Evolutionary conservation across 2,888 invertebrate species (phyloP), one percentile per base, ranked within the genome.

Genomic region (Pyralis farinalis): DNA sequence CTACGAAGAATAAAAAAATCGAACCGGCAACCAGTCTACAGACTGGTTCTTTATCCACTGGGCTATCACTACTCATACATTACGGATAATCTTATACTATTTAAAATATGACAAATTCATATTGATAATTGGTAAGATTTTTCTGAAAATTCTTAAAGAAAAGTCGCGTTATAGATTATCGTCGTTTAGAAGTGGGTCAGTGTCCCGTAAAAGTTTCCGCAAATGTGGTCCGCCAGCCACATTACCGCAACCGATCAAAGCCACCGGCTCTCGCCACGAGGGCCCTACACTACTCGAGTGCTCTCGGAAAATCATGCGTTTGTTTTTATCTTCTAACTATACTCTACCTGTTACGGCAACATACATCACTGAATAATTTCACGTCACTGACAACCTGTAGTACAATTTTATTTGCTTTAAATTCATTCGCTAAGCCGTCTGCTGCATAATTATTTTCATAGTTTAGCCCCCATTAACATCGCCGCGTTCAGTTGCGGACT

Each of bases 121-220:
- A n/a, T n/a, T n/a, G n/a, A n/a, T n/a, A n/a, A n/a, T n/a, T 21
- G 21, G 11, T 32, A 32, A 31, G 10, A 10, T 16, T 32, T 25
- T 12, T 38, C 11, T 39, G 31, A 33, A 5, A 27, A 33, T 28
- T 39, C 39, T 72, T 56, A 69, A 67, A 68, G 63, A 55, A 60
- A 64, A 51, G 51, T 53, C 65, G 59, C 50, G 65, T 71, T 69
- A 70, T 51, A 55, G 58, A 70, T 65, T 69, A 71, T 59, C 54
- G 49, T 60, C 51, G 71, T 75, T 81, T 61, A 79, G 81, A 83
- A 76, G 82, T 77, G 70, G 76, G 71, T 76, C 77, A 81, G 76
- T 73, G 83, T 85, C 79, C 83, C 86, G 86, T 83, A 65, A 86
- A 85, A 80, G 77, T 81, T 85, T 81, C 76, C 76, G 69, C 72